Evolutionary conservation across 2,797 vertebrate species (phyloP), one percentile per base, ranked within the genome.

Genomic region (Bovichtus variegatus): DNA sequence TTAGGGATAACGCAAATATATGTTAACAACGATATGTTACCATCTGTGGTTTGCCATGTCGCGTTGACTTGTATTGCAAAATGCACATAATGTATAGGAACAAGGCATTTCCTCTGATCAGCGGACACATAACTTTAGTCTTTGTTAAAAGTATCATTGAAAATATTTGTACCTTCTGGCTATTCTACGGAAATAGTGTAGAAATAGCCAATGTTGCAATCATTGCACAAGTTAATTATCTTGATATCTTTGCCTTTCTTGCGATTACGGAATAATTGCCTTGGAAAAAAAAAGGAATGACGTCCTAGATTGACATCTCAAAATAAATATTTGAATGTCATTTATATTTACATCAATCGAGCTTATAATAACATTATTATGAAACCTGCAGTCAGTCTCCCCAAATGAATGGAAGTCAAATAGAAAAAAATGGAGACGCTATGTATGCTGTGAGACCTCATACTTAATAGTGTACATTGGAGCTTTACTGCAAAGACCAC

Each of bases 11-110:
- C 71, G 78, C 19, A 40, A n/a, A 54, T 78, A 72, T 54, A 67
- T 71, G 76, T 67, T 50, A 57, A 66, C n/a, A 19, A 3, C 85
- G 72, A 81, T 66, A n/a, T n/a, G n/a, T n/a, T n/a, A n/a, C 87
- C 68, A 87, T 61, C 40, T 4, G 21, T 49, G 53, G 83, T 75
- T 59, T 43, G 74, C 68, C 53, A 76, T 3, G 67, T 61, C 43
- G 78, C 63, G 19, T 29, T 83, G 61, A 72, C 51, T 70, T 83
- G 74, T 44, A 78, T 23, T 50, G 40, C 12, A 11, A 6, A 61
- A 53, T 51, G 19, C 43, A 31, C 15, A 11, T 23, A 1, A 71
- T 34, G 55, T 58, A 41, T 18, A 36, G 18, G 0, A 19, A 6
- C 2, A n/a, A 27, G 18, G n/a, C 27, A 40, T 54, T 59, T 49